phyloP scores from a whole-genome alignment of 1,140 invertebrate genomes.

The Anoplolepis gracilipes region DNA sequence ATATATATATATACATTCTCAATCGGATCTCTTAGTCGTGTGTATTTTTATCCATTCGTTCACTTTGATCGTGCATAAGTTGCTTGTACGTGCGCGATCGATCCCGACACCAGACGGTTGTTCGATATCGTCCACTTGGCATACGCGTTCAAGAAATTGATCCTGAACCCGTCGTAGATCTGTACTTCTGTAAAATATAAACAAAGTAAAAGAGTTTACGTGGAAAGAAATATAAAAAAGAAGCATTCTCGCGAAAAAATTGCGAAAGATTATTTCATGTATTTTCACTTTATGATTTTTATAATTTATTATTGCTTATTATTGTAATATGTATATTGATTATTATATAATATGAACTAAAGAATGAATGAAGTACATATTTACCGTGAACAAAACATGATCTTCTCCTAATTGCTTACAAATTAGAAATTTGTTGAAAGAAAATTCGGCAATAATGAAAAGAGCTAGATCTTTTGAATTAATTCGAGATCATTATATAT shows the following conservation, averaged over 20 bases:
- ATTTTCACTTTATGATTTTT: not conserved
- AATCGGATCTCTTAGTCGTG: not conserved
- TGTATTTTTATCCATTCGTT: slow-evolving; percentile 13
- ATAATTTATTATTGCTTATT: not conserved
- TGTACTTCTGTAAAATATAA: not conserved
- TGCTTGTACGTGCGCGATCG: not conserved
- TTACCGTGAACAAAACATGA: not conserved
- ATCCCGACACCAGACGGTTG: not conserved
- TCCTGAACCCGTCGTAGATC: not conserved
- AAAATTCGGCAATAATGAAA: not conserved
- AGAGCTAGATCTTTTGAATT: not conserved
- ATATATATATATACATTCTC: not conserved
- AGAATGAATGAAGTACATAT: not conserved
- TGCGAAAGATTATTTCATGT: not conserved
- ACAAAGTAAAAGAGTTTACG: not conserved
- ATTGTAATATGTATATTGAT: not conserved
- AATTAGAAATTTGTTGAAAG: not conserved
- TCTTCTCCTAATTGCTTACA: not conserved
- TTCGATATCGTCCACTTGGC: not conserved
- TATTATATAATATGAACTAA: too few relatives aligned
- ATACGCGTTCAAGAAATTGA: not conserved
- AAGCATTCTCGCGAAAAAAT: not conserved
- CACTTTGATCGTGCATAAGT: slow-evolving; percentile 9
- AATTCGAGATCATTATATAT: not conserved
- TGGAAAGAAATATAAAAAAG: not conserved